These are phyloP conservation scores for Patella caerulea DNA, from an alignment of 2,888 invertebrate genomes.

Conservation along the genomic window DNA sequence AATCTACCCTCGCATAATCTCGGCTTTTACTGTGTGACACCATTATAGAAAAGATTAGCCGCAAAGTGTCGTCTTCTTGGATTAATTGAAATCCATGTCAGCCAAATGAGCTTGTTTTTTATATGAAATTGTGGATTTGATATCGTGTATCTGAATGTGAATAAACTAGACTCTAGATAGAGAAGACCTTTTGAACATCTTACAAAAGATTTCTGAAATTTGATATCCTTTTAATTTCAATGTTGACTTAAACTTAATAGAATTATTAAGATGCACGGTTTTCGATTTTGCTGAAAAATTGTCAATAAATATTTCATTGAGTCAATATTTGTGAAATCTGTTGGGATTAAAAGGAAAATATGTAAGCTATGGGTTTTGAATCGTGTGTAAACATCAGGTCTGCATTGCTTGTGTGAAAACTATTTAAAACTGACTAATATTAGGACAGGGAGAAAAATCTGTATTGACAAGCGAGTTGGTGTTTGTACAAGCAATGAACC, in stretches of 20 bases:
- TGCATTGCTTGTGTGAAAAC: slow-evolving; percentile 7
- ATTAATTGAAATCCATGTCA: too few relatives aligned
- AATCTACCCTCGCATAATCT: too few relatives aligned
- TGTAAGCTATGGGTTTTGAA: not conserved
- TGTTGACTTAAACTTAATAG: not conserved
- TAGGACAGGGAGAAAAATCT: not conserved
- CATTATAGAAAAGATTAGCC: too few relatives aligned
- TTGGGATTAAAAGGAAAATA: slow-evolving; percentile 10
- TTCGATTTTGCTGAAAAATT: not conserved
- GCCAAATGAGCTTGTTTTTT: too few relatives aligned
- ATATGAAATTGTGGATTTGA: too few relatives aligned
- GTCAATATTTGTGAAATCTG: slow-evolving; percentile 6
- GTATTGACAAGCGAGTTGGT: slow-evolving; percentile 1
- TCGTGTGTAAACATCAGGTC: not conserved
- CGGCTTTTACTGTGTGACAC: too few relatives aligned
- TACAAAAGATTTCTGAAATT: too few relatives aligned
- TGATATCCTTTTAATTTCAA: not conserved
- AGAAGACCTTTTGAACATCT: too few relatives aligned
- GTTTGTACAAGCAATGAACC: slow-evolving; percentile 2
- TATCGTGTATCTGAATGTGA: too few relatives aligned
- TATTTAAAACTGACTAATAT: slow-evolving; percentile 9
- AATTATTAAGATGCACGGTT: too few relatives aligned
- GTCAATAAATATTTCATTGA: slow-evolving; percentile 4
- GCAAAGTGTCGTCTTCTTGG: too few relatives aligned
- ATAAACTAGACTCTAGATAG: too few relatives aligned